A percentile compares a stretch with the other conserved stretches of the same genome.
These are phyloP conservation scores for Parelbella ahira DNA, from an alignment of 2,888 invertebrate species.

Conservation along the genomic window DNA sequence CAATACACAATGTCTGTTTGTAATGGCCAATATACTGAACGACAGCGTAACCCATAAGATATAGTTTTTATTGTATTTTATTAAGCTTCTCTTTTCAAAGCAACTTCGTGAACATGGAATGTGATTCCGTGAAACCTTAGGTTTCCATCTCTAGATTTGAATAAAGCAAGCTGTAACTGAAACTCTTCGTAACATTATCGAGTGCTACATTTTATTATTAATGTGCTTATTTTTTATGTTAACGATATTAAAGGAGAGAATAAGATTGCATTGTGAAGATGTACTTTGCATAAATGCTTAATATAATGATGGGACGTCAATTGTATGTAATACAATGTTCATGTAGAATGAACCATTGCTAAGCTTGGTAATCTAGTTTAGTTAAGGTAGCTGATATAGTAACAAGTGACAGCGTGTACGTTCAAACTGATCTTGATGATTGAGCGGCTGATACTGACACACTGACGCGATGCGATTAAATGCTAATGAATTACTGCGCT, in stretches of 20 bases:
- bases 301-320: conserved; percentile 53
- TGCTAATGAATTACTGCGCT: not conserved
- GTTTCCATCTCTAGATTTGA: conserved; percentile 29
- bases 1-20: conserved; percentile 52
- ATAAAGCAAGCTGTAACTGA: too few relatives aligned
- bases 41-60: conserved; percentile 36
- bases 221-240: conserved; percentile 57
- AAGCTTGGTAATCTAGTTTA: conserved; percentile 46
- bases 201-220: conserved; percentile 36
- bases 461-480: conserved; percentile 4
- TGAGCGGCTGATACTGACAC: conserved; percentile 5
- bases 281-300: conserved; percentile 64
- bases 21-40: conserved; percentile 38
- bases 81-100: conserved; percentile 28
- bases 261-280: conserved; percentile 73
- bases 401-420: conserved; percentile 7
- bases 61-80: conserved; percentile 31
- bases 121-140: conserved; percentile 47
- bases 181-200: conserved; percentile 23
- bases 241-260: conserved; percentile 72
- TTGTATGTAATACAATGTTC: conserved; percentile 75
- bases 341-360: conserved; percentile 54
- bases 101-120: conserved; percentile 46
- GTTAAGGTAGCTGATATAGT: conserved; percentile 34
- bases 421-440: conserved; percentile 2